Evolutionary conservation across 2,888 invertebrate genomes (phyloP), one percentile per base, ranked within the genome.

Genomic region (Dioctria rufipes): DNA sequence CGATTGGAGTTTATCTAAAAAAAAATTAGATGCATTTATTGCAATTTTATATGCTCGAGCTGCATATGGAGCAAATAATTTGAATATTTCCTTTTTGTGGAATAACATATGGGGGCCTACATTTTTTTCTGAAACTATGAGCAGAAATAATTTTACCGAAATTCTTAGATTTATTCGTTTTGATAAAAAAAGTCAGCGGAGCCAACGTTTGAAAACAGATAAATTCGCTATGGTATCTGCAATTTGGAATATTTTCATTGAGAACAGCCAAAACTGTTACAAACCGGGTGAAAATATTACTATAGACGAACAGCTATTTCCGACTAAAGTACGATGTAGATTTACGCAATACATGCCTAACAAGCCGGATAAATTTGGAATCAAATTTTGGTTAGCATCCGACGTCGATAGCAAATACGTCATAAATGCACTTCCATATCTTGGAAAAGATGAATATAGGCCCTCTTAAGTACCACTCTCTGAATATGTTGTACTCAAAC

Each of bases 271-370:
- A n/a, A n/a, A n/a, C n/a, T n/a, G n/a, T n/a, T n/a, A n/a, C n/a
- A n/a, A 58, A 81, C 83, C 85, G 49, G 80, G 80, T 13, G 60
- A 54, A 81, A 58, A 84, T 80, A 85, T 73, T 73, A 40, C 69
- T 49, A 58, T 73, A 40, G 69, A 69, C 37, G 49, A 69, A 49
- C 58, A 58, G 66, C 79, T 85, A 25, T 85, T 85, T 82, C 84
- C 84, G 25, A 80, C 83, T 0, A 85, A 85, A 82, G 78, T 83
- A 9, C 83, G 84, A 39, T 85, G 84, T 77, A 82, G 75, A 81
- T 78, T 84, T 81, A 42, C 83, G 84, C 77, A 85, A 83, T 80
- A 84, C 84, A 84, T 83, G 83, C 37, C 65, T 13, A 85, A 84
- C 69, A 85, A 85, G 80, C 84, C 80, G 1, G 83, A 85, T 66